These are phyloP conservation scores for Pseudococcus longispinus DNA, from an alignment of 2,888 invertebrate genomes.

Conservation along the genomic window DNA sequence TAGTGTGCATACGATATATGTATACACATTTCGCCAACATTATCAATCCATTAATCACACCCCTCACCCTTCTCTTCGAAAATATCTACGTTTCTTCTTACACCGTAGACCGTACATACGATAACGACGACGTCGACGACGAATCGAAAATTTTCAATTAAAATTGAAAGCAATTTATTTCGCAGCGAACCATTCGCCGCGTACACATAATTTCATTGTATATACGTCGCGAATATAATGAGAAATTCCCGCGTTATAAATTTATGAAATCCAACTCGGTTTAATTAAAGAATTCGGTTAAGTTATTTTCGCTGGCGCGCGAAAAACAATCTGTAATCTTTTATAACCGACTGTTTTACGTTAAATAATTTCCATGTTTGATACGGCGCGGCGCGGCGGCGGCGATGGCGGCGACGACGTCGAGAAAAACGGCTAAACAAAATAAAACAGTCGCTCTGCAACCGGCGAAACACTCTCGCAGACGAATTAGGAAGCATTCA, in stretches of 20 bases:
- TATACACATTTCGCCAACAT: not conserved
- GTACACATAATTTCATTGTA: slow-evolving; percentile 39
- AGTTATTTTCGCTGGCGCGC: slow-evolving; percentile 45
- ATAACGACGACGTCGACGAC: not conserved
- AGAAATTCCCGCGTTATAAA: slow-evolving; percentile 54
- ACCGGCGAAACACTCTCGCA: slow-evolving; percentile 8
- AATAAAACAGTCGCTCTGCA: slow-evolving; percentile 42
- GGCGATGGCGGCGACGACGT: not conserved
- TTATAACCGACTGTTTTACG: slow-evolving; percentile 55
- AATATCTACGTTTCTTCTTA: not conserved
- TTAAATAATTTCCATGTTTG: slow-evolving; percentile 54
- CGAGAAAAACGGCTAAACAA: slow-evolving; percentile 29
- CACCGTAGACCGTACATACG: not conserved
- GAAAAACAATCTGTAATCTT: slow-evolving; percentile 55
- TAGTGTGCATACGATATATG: not conserved
- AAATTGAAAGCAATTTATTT: slow-evolving; percentile 42
- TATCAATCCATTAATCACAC: not conserved
- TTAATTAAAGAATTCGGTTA: slow-evolving; percentile 55
- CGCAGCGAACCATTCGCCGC: slow-evolving; percentile 6
- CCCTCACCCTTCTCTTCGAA: not conserved
- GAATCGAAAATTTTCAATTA: slow-evolving; percentile 45
- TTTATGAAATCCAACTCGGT: slow-evolving; percentile 51
- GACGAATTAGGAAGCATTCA: slow-evolving; percentile 53
- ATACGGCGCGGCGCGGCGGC: not conserved
- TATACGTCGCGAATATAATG: slow-evolving; percentile 48